Base-by-base conservation (phyloP, 2,113 vertebrate species). In the Ceyx cyanopectus region DNA sequence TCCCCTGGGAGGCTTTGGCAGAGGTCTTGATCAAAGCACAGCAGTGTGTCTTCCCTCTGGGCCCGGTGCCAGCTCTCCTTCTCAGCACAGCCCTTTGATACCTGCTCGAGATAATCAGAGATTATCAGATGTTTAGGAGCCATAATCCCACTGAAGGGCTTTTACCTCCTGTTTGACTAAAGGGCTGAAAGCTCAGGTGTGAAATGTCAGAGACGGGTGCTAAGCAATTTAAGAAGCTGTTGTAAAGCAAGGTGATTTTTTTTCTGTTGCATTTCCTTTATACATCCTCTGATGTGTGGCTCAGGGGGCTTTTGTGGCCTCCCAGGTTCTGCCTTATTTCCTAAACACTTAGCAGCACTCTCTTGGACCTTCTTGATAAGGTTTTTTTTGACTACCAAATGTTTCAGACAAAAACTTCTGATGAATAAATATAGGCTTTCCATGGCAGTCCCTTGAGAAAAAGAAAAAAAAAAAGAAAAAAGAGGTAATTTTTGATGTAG, bases 141-240 rank as follows among this genome's bases (percentile, higher is more conserved):
- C 13, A 3, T 62, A 37, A 90, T 92, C 37, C 15, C 48, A 9
- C 29, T 11, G 66, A 67, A 63, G 79, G 46, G 45, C 32, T 94
- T 82, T 79, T 80, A 43, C 51, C 63, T 80, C 62, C 34, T 0
- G 0, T 83, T 69, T 61, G 11, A 40, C 40, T 21, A 43, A 20
- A 81, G 79, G 40, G 37, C 60, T 89, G 69, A 37, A 61, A 61
- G 61, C 61, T 86, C 84, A 89, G 92, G 92, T 91, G 75, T 91
- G 91, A 92, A 89, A 92, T 85, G 81, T 93, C 92, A 85, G 78
- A 85, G 30, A 2, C 7, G 60, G 45, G 63, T 81, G 91, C 57
- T 27, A 91, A 89, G 63, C 78, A 41, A 11, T 87, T 76, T 45
- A 60, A 82, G 58, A 72, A 41, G 58, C 32, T 54, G 32, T 1